Evolutionary conservation across 2,888 invertebrate species (phyloP).

Genomic region (Himalopsyche tibetana): DNA sequence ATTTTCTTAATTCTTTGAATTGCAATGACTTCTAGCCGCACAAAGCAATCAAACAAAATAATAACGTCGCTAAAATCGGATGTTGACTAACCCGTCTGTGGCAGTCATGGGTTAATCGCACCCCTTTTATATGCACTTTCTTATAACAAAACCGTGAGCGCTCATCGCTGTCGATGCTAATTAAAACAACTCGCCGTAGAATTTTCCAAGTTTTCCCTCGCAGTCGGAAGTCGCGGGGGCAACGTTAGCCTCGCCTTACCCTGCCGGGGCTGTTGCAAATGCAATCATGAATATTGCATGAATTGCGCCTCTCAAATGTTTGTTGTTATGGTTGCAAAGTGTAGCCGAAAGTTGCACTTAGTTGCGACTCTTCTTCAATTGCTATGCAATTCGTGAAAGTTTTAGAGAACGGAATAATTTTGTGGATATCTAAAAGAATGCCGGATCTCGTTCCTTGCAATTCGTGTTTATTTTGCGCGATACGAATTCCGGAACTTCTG

Average conservation of each 20-base stretch:
- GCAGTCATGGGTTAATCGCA: background rate
- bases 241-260: background rate
- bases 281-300: constrained; percentile 59
- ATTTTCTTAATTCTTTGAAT: too few species aligned
- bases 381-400: constrained; percentile 31
- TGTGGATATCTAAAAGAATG: background rate
- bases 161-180: constrained; percentile 51
- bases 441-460: background rate
- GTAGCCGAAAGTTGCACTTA: constrained; percentile 36
- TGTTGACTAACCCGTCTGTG: background rate
- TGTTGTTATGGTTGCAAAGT: constrained; percentile 37
- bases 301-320: constrained; percentile 41
- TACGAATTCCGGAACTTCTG: too few species aligned
- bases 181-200: constrained; percentile 51
- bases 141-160: background rate
- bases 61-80: too few species aligned
- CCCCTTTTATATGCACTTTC: background rate
- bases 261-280: background rate
- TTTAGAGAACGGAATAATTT: background rate
- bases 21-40: too few species aligned
- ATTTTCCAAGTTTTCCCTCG: constrained; percentile 32
- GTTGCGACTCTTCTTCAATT: constrained; percentile 21
- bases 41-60: too few species aligned
- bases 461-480: too few species aligned
- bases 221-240: background rate